Base-by-base conservation (phyloP, 2,113 vertebrate genomes). In the Cyanoramphus novaezelandiae region DNA sequence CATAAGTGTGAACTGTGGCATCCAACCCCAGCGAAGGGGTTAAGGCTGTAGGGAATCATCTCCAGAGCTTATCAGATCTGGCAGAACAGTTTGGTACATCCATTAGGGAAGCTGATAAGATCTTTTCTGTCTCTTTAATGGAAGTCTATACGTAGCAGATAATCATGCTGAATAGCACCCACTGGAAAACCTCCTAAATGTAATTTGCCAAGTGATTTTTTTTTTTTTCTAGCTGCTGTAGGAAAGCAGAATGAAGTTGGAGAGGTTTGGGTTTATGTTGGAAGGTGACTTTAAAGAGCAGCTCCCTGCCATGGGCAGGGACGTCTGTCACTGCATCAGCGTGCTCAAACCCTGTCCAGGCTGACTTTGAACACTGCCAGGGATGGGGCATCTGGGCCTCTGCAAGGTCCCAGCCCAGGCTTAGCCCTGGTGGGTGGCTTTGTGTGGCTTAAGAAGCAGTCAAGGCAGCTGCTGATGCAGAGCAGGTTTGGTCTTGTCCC, bases 41-140 rank as follows among this genome's bases (percentile, higher is more conserved):
- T 44, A 82, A 87, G 69, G 76, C 94, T 23, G 33, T 13, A 91
- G 62, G 2, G 1, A 75, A 44, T 80, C 62, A 69, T 83, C 49
- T 37, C 47, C 67, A 50, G 77, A 65, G 62, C 81, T 93, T 92
- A 92, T 77, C 74, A 12, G 76, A 72, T 67, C 59, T 93, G 86
- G 60, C 86, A 90, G 77, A 78, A 47, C 63, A 70, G 52, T 3
- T 5, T 0, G 5, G 68, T 31, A 39, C 60, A 41, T 47, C 85
- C 63, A 1, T 84, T 55, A 84, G 74, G 59, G 74, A 49, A 23
- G 55, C 82, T 79, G 91, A 65, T 85, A 82, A 91, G 55, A 6
- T 35, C 49, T 59, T 35, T 20, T 77, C 82, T 92, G 49, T 31
- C 59, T 69, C 49, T 47, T 50, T 70, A 83, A 69, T 91, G 64